A percentile compares a stretch with the other conserved stretches of the same genome.
Evolutionary conservation across 2,888 invertebrate species (phyloP).

Genomic region (Copidosoma aretas): DNA sequence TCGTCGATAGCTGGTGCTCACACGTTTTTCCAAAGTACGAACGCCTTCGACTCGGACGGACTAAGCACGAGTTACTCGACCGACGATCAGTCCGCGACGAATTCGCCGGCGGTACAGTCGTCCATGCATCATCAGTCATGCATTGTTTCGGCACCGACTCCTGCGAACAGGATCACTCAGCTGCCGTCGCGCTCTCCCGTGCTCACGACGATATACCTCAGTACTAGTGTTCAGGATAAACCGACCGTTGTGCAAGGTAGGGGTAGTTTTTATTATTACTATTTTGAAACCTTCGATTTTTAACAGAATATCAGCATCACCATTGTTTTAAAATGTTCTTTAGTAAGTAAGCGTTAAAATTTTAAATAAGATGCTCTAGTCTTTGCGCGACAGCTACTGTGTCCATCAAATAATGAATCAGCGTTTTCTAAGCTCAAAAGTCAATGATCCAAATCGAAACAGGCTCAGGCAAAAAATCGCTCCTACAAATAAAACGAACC

Average conservation of each 20-base stretch:
- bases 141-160: slow-evolving; percentile 74
- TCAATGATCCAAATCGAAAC: not conserved
- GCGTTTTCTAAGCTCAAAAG: not conserved
- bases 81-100: slow-evolving; percentile 54
- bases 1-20: slow-evolving; percentile 54
- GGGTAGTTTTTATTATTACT: too few relatives aligned
- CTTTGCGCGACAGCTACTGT: not conserved
- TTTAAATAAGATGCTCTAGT: too few relatives aligned
- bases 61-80: slow-evolving; percentile 64
- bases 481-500: not conserved
- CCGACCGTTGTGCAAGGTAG: slow-evolving; percentile 18
- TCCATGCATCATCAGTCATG: slow-evolving; percentile 72
- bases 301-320: too few relatives aligned
- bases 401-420: not conserved
- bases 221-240: slow-evolving; percentile 47
- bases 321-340: too few relatives aligned
- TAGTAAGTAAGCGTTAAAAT: too few relatives aligned
- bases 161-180: slow-evolving; percentile 68
- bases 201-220: slow-evolving; percentile 59
- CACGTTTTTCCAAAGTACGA: slow-evolving; percentile 71
- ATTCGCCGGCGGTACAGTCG: slow-evolving; percentile 55
- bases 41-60: slow-evolving; percentile 67
- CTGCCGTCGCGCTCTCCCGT: slow-evolving; percentile 63
- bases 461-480: not conserved
- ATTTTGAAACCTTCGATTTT: too few relatives aligned